Evolutionary conservation across 2,888 invertebrate genomes (phyloP).

Genomic region (Gymnoscelis rufifasciata): DNA sequence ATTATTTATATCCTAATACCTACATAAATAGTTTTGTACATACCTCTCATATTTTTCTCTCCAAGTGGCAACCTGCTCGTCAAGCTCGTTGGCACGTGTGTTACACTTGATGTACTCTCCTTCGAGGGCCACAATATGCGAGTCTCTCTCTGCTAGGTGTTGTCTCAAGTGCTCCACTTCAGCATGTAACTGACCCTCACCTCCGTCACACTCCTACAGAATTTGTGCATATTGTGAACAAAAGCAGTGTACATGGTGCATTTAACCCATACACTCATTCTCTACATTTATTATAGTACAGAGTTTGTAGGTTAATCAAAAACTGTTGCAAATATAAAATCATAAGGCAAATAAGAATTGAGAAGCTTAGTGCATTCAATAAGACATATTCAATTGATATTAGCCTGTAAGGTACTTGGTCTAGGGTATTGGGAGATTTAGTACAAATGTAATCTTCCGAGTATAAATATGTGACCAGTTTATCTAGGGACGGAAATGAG

Average conservation of each 20-base stretch:
- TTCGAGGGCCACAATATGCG: conserved; percentile 91
- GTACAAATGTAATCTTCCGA: no score
- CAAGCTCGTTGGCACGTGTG: conserved; percentile 86
- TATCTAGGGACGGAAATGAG: conserved; percentile 7
- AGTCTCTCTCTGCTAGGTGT: conserved; percentile 88
- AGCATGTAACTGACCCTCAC: conserved; percentile 83
- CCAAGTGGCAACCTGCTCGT: conserved; percentile 91
- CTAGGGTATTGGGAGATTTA: no score
- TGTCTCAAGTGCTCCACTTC: conserved; percentile 93
- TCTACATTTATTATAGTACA: no score
- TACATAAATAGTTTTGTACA: neutral
- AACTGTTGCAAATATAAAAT: conserved; percentile 17
- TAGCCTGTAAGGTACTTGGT: no score
- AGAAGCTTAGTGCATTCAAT: conserved; percentile 51
- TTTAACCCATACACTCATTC: neutral
- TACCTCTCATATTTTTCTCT: conserved; percentile 94
- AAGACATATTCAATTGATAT: no score
- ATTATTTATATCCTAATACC: no score
- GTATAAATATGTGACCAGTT: conserved; percentile 9
- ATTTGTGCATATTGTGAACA: conserved; percentile 52
- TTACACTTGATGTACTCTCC: conserved; percentile 90
- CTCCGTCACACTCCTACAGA: conserved; percentile 67
- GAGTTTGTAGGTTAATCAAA: no score
- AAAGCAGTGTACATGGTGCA: conserved; percentile 37
- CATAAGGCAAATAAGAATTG: conserved; percentile 39